Evolutionary conservation across 2,797 vertebrate species (phyloP), one percentile per base, ranked within the genome.

Genomic region (Sciaenops ocellatus): DNA sequence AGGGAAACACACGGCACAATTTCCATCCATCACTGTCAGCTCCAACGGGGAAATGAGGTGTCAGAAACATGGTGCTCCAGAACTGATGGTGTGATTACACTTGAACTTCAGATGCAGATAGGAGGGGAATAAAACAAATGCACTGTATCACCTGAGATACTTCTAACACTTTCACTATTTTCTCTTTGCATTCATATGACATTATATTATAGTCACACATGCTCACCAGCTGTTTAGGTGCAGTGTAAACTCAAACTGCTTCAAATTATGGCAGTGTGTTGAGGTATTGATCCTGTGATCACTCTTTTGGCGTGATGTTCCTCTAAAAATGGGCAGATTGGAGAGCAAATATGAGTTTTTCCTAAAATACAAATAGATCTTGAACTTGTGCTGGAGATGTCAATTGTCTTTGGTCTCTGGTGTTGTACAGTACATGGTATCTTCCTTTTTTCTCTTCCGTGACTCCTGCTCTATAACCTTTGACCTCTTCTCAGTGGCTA

Each of bases 1-100:
- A 30, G 47, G 55, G 12, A 66, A 74, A 80, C 59, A 55, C 50
- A 59, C 28, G 44, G 46, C 42, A 26, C 50, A 44, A 17, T 69
- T 78, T 62, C 73, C 69, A 96, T 96, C 95, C 94, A 95, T 97
- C 96, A 96, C 94, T 97, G 96, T 96, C 97, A 96, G 76, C 90
- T 18, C 87, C 94, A 96, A 95, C 96, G 96, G 96, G 95, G 95
- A 97, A 96, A 97, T 96, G 95, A 96, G 95, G 95, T 95, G 94
- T 96, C 96, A 97, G 87, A 96, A 95, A 90, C 88, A 95, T 46
- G 69, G 75, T 57, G 66, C 61, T 47, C 76, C 60, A 69, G 64
- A 96, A 95, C 94, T 93, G 93, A 92, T 92, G 86, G 88, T 82
- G 90, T 95, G 96, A 97, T 97, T 96, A 96, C 95, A 95, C 91